Evolutionary conservation across 2,888 invertebrate genomes (phyloP).

Genomic region (Oeneis ivallda): DNA sequence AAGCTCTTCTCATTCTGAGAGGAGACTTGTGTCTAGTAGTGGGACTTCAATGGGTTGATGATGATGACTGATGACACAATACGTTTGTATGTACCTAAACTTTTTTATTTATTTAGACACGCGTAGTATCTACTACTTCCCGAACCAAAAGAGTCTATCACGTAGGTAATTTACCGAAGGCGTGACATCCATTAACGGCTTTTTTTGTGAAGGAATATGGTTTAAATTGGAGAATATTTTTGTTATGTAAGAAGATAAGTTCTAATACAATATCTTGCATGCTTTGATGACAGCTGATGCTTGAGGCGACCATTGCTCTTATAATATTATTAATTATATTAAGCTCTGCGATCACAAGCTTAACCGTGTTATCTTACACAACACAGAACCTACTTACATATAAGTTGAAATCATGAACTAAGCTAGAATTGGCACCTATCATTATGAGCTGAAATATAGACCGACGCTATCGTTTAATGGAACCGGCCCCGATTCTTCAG

Average conservation of each 20-base stretch:
- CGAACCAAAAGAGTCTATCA: too few relatives aligned
- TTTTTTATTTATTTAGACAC: too few relatives aligned
- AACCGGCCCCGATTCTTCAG: neutral
- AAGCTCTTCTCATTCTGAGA: too few relatives aligned
- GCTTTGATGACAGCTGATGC: constrained; percentile 54
- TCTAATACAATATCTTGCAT: neutral
- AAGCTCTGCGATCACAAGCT: constrained; percentile 41
- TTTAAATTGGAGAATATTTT: too few relatives aligned
- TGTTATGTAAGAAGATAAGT: neutral
- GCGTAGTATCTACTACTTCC: too few relatives aligned
- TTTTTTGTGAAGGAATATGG: too few relatives aligned
- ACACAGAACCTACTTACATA: constrained; percentile 39
- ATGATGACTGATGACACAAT: too few relatives aligned
- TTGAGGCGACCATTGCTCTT: constrained; percentile 62
- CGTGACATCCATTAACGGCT: too few relatives aligned
- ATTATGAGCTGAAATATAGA: neutral
- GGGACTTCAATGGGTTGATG: too few relatives aligned
- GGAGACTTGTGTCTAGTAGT: too few relatives aligned
- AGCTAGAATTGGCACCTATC: constrained; percentile 1
- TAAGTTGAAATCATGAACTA: constrained; percentile 16
- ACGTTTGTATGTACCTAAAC: too few relatives aligned
- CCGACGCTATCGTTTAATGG: neutral
- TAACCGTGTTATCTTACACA: constrained; percentile 61
- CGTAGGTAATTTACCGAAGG: too few relatives aligned
- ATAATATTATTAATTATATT: constrained; percentile 46